Evolutionary conservation across 1,140 invertebrate genomes (phyloP), one percentile per base, ranked within the genome.

Genomic region (Sarcophaga bullata): DNA sequence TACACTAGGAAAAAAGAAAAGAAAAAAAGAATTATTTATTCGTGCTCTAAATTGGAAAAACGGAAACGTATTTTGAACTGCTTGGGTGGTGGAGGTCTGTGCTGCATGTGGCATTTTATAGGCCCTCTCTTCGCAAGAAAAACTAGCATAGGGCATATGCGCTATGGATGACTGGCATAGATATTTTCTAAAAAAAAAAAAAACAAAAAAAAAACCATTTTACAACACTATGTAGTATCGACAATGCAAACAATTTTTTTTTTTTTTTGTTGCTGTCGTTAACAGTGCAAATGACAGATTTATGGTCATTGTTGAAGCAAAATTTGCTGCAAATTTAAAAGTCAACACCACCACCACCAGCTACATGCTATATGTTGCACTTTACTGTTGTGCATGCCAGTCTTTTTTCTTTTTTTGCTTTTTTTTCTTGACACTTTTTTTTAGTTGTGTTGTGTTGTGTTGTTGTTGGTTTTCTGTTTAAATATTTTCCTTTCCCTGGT

Each of bases 281-380:
- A 78, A 78, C 75, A 78, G 75, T 11, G 48, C 1, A 9, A 52
- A 78, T 78, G 75, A 78, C 50, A 78, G 75, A 78, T 78, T 78
- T 78, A 78, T 78, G 49, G n/a, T 8, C 75, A 19, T 48, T 72
- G 17, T 25, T 19, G 62, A 25, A 17, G 25, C 62, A 19, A 72
- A 54, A 68, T 68, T 37, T 37, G 58, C 19, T 68, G 15, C 19
- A 68, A 72, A 72, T 25, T 19, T 17, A 68, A 68, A 68, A 68
- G 58, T 68, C 10, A 68, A 6, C 58, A 68, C 19, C 15, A 1
- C 25, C 25, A 37, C 25, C 25, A 37, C 4, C 9, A n/a, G 15
- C 10, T 8, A 17, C 58, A 7, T 68, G 11, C 1, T 54, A 11
- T 15, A 11, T 17, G 7, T 68, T 10, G 58, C 15, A 68, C 10